Conservation (phyloP, 2,888 invertebrate genomes). For the Sthenelais limicola region DNA sequence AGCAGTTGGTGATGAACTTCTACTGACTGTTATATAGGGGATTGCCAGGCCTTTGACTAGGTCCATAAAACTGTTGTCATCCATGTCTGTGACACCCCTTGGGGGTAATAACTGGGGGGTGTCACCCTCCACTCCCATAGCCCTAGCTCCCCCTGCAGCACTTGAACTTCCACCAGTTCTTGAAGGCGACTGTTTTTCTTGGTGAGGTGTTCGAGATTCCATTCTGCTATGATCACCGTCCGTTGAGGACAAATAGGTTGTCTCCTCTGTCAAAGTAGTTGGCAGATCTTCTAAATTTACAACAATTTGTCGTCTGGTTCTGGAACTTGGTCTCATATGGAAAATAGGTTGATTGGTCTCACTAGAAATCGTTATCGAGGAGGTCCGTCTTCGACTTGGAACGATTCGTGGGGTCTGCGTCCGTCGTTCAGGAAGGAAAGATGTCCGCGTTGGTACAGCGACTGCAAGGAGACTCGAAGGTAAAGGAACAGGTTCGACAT, state of each 20-base stretch:
- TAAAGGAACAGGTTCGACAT: not conserved
- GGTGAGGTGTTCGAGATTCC: too few relatives aligned
- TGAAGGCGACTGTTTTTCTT: too few relatives aligned
- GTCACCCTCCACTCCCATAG: too few relatives aligned
- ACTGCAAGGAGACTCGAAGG: not conserved
- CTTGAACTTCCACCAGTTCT: too few relatives aligned
- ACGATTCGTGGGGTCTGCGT: constrained; percentile 10
- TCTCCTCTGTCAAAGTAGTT: too few relatives aligned
- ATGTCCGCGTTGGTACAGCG: not conserved
- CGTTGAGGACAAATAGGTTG: too few relatives aligned
- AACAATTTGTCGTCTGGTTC: too few relatives aligned
- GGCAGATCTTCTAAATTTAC: too few relatives aligned
- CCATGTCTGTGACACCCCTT: not conserved
- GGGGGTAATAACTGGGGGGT: too few relatives aligned
- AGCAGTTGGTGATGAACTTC: constrained; percentile 12
- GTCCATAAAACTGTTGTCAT: constrained; percentile 1
- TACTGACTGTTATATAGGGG: constrained; percentile 15
- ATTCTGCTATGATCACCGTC: not conserved
- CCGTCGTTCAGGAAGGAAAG: not conserved
- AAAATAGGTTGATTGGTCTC: not conserved
- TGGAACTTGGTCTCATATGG: constrained; percentile 14
- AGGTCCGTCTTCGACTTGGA: not conserved
- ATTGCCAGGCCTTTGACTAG: constrained; percentile 18
- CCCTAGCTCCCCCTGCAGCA: too few relatives aligned
- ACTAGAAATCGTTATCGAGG: not conserved